Evolutionary conservation across 2,888 invertebrate genomes (phyloP).

Genomic region (Cephonodes hylas): DNA sequence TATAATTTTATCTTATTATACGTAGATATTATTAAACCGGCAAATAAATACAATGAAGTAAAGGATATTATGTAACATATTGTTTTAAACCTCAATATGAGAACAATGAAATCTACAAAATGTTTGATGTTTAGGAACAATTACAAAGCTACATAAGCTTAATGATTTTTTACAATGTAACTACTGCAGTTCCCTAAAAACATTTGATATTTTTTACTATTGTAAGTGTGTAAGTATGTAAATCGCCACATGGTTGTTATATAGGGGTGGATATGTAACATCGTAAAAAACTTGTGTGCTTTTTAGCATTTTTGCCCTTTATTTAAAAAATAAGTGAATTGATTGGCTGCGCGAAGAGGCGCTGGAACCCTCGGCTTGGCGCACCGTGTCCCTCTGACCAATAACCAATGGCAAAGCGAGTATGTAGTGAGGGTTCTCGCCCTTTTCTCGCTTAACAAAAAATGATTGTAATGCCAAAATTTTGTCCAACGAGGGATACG

Average conservation of each 20-base stretch:
- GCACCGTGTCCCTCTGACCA: slow-evolving; percentile 53
- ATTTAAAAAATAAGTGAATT: slow-evolving; percentile 79
- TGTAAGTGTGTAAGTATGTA: neutral
- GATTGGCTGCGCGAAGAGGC: slow-evolving; percentile 72
- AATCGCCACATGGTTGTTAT: slow-evolving; percentile 26
- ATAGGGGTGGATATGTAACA: slow-evolving; percentile 49
- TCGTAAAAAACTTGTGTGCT: slow-evolving; percentile 54
- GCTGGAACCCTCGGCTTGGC: slow-evolving; percentile 41
- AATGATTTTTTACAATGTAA: too few species aligned
- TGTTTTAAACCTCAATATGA: too few species aligned
- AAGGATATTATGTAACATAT: too few species aligned
- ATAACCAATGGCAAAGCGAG: slow-evolving; percentile 56
- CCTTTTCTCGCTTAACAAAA: slow-evolving; percentile 45
- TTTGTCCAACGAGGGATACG: neutral
- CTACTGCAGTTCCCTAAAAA: too few species aligned
- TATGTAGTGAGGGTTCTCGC: slow-evolving; percentile 64
- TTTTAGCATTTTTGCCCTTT: slow-evolving; percentile 75
- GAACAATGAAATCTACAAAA: too few species aligned
- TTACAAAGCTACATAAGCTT: too few species aligned
- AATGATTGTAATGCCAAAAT: neutral
- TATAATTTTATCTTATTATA: too few species aligned
- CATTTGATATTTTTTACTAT: too few species aligned
- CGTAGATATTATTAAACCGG: too few species aligned
- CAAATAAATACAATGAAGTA: too few species aligned
- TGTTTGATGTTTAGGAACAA: too few species aligned